Conservation (phyloP, 2,113 vertebrate genomes). For the Genyomyrus donnyi region DNA sequence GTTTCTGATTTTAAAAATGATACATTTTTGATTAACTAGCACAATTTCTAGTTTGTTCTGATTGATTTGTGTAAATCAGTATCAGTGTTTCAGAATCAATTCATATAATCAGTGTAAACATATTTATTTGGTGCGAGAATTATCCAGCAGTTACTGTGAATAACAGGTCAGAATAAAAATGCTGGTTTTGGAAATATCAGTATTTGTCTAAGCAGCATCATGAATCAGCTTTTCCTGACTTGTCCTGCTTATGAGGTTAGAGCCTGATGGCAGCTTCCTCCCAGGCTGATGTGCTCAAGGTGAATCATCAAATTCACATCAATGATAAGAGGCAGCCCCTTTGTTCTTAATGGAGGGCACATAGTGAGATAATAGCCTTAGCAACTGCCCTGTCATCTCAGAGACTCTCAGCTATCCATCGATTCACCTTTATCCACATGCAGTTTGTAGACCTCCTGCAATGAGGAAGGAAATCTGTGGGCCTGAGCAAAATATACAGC, state of each 20-base stretch:
- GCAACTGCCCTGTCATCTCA: background rate
- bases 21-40: background rate
- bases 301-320: background rate
- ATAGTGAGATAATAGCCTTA: background rate
- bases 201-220: background rate
- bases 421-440: background rate
- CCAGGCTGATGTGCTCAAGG: background rate
- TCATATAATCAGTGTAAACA: background rate
- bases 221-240: background rate
- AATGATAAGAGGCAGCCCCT: background rate
- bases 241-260: background rate
- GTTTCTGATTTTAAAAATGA: background rate
- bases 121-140: background rate
- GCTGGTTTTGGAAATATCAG: background rate
- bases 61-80: background rate
- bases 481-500: background rate
- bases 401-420: background rate
- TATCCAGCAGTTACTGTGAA: background rate
- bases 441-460: background rate
- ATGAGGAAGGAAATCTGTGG: background rate
- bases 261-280: background rate
- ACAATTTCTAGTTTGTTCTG: background rate
- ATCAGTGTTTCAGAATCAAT: background rate
- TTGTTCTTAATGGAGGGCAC: background rate
- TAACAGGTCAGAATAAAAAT: background rate